Conservation (phyloP, 2,113 vertebrate species). For the Hemichromis elongatus region DNA sequence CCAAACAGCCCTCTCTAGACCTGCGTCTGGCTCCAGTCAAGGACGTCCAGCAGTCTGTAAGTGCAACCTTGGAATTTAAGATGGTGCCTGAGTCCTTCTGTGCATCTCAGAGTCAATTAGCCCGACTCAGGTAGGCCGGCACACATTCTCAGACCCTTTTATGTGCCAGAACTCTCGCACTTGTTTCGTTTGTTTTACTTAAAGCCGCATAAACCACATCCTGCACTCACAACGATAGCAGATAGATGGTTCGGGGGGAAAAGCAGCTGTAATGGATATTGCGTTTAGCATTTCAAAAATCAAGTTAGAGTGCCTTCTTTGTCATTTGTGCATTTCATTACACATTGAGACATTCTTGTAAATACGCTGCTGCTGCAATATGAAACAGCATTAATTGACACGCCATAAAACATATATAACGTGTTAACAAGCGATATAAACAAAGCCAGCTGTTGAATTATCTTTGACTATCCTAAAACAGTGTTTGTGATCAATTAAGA, state of each 20-base stretch:
- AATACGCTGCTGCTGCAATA: constrained; percentile 47
- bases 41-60: constrained; percentile 54
- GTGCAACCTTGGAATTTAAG: constrained; percentile 69
- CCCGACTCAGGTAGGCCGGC: constrained; percentile 21
- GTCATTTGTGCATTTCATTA: constrained; percentile 41
- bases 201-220: constrained; percentile 45
- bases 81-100: constrained; percentile 29
- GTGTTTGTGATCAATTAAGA: constrained; percentile 66
- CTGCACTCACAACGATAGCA: background rate
- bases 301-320: constrained; percentile 40
- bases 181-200: constrained; percentile 61
- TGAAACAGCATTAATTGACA: constrained; percentile 61
- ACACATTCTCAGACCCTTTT: constrained; percentile 43
- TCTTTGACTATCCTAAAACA: constrained; percentile 59
- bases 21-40: constrained; percentile 73
- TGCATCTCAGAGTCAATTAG: constrained; percentile 48
- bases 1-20: constrained; percentile 64
- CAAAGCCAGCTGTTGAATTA: constrained; percentile 69
- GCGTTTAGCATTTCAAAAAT: constrained; percentile 25
- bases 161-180: constrained; percentile 29
- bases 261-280: constrained; percentile 1
- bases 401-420: constrained; percentile 67
- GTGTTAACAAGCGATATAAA: constrained; percentile 73
- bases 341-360: constrained; percentile 41
- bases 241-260: background rate